These are phyloP conservation scores for Eupithecia subumbrata DNA, from an alignment of 2,888 invertebrate genomes.

Conservation along the genomic window DNA sequence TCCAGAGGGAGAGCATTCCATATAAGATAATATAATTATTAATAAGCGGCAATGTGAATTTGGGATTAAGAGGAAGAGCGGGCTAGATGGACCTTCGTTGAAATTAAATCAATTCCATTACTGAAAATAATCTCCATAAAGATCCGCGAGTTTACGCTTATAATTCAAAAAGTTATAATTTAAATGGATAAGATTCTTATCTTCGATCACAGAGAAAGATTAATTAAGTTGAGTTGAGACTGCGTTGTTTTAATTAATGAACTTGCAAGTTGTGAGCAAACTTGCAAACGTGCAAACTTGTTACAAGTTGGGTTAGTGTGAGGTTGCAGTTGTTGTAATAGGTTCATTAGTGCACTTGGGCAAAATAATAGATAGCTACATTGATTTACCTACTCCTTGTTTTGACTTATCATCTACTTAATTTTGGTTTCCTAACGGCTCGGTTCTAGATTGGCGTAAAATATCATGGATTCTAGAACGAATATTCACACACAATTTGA, in stretches of 20 bases:
- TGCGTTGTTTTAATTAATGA: slow-evolving; percentile 59
- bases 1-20: no score
- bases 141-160: background rate
- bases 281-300: slow-evolving; percentile 36
- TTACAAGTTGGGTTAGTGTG: slow-evolving; percentile 12
- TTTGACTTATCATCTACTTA: no score
- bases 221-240: slow-evolving; percentile 54
- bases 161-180: slow-evolving; percentile 15
- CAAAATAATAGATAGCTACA: background rate
- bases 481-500: no score
- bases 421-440: no score
- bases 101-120: background rate
- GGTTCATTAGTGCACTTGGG: background rate
- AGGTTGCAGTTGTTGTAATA: background rate
- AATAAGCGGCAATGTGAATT: background rate
- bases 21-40: no score
- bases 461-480: no score
- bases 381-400: no score
- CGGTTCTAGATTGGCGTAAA: no score
- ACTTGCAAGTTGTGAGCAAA: slow-evolving; percentile 48
- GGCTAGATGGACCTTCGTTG: background rate
- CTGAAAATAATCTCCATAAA: background rate
- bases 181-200: slow-evolving; percentile 24
- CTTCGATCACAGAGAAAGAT: slow-evolving; percentile 55
- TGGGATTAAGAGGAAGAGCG: background rate